These are phyloP conservation scores for Eustalomyia histrio DNA, from an alignment of 2,888 invertebrate species.

Conservation along the genomic window DNA sequence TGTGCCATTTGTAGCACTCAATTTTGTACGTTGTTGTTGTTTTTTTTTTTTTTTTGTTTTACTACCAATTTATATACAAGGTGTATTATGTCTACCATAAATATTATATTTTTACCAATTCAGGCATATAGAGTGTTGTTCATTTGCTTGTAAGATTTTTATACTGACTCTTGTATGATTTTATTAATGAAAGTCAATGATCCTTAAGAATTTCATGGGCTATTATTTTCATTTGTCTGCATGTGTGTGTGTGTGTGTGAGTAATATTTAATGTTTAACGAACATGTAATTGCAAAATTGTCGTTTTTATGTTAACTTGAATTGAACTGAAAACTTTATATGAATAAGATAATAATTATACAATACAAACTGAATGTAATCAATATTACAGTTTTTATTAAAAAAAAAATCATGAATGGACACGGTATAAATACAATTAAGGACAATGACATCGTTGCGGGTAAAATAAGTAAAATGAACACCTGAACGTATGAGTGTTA, in stretches of 20 bases:
- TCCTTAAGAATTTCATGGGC: constrained; percentile 52
- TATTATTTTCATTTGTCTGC: constrained; percentile 43
- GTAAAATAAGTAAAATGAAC: too few species aligned
- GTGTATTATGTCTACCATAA: constrained; percentile 34
- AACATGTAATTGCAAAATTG: neutral
- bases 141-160: constrained; percentile 29
- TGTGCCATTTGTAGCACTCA: constrained; percentile 54
- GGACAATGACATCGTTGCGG: neutral
- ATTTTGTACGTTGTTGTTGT: neutral
- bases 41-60: too few species aligned
- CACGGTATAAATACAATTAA: neutral
- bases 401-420: neutral
- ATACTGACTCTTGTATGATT: constrained; percentile 22
- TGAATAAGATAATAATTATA: neutral
- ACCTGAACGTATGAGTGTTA: neutral
- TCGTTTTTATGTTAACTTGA: neutral
- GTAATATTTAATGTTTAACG: neutral
- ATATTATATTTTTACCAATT: constrained; percentile 14
- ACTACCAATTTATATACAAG: constrained; percentile 11
- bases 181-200: constrained; percentile 59
- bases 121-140: constrained; percentile 11
- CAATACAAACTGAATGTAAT: neutral
- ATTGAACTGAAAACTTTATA: neutral
- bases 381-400: neutral
- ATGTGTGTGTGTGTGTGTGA: too few species aligned